Evolutionary conservation across 2,113 vertebrate genomes (phyloP).

Genomic region (Stegastes partitus): DNA sequence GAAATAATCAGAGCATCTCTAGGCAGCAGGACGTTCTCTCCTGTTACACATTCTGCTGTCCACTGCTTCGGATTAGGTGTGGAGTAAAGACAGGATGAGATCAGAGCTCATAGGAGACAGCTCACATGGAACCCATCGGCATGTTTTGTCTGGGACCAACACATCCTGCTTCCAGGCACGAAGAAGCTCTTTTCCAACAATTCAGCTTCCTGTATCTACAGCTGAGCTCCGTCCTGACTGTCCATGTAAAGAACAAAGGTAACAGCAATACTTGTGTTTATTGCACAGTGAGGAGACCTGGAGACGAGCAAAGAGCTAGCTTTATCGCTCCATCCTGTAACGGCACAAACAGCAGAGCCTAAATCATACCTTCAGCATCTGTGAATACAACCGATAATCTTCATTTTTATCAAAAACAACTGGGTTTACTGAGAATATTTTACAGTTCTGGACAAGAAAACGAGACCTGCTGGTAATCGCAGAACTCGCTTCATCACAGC

Average conservation of each 20-base stretch:
- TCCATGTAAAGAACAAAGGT: background rate
- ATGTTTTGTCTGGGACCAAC: constrained; percentile 75
- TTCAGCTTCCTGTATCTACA: background rate
- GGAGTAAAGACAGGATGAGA: constrained; percentile 69
- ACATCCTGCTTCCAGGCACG: constrained; percentile 72
- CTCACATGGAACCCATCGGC: constrained; percentile 69
- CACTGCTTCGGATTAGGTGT: constrained; percentile 43
- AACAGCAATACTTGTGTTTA: constrained; percentile 1
- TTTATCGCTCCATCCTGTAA: background rate
- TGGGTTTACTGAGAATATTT: constrained; percentile 2
- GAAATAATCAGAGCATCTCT: constrained; percentile 36
- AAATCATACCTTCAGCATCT: background rate
- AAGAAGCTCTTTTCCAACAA: constrained; percentile 57
- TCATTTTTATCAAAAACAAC: background rate
- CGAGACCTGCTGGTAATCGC: background rate
- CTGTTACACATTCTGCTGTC: constrained; percentile 34
- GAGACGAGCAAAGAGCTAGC: constrained; percentile 8
- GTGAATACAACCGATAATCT: background rate
- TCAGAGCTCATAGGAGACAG: constrained; percentile 59
- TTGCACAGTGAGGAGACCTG: constrained; percentile 25
- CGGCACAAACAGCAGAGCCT: background rate
- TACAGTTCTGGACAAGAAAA: constrained; percentile 1
- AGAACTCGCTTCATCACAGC: background rate
- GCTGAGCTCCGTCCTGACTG: background rate
- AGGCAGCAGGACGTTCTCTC: background rate